Conservation (phyloP, 2,113 vertebrate genomes). For the Rhinogobius similis region DNA sequence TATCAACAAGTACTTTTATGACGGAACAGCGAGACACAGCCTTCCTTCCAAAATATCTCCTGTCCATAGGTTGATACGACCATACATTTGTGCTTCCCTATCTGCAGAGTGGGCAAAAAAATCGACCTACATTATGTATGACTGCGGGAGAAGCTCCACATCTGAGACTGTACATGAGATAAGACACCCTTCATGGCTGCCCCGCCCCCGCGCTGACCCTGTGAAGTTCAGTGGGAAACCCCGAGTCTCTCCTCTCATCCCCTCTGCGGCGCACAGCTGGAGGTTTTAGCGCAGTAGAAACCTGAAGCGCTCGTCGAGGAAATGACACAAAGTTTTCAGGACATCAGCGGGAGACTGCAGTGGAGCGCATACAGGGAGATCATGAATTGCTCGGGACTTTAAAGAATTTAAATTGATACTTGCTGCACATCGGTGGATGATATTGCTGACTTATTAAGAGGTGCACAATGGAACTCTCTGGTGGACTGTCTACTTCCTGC, state of each 20-base stretch:
- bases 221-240: constrained; percentile 51
- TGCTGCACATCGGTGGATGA: too few relatives aligned
- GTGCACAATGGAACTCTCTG: background rate
- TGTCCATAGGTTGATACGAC: background rate
- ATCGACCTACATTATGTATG: constrained; percentile 57
- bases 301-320: constrained; percentile 37
- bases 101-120: constrained; percentile 38
- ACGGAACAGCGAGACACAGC: background rate
- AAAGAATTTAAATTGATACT: background rate
- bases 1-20: too few relatives aligned
- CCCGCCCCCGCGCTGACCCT: constrained; percentile 23
- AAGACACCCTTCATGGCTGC: constrained; percentile 14
- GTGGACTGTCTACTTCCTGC: background rate
- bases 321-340: constrained; percentile 35
- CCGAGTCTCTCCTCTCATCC: constrained; percentile 39
- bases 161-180: constrained; percentile 37
- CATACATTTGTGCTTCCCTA: constrained; percentile 2
- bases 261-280: constrained; percentile 38
- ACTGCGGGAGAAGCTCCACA: constrained; percentile 31
- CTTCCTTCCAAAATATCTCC: background rate
- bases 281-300: constrained; percentile 39
- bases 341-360: constrained; percentile 10
- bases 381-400: too few relatives aligned
- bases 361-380: constrained; percentile 1
- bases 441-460: background rate